phyloP scores from a whole-genome alignment of 1,140 invertebrate species.

The Drosophila dunni region DNA sequence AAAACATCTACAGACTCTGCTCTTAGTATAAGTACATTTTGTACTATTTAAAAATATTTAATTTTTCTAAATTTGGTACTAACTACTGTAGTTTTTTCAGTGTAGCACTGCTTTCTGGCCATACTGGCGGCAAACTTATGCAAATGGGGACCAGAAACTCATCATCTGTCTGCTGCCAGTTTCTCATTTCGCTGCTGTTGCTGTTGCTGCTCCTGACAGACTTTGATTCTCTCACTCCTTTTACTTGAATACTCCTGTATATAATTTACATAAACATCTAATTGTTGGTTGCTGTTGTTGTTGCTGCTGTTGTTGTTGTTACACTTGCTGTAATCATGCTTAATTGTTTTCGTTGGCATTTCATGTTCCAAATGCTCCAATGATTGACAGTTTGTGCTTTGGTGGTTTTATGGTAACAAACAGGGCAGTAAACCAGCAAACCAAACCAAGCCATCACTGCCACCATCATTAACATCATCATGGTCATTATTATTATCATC shows the following conservation, averaged over 20 bases:
- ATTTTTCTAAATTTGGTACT: too few species aligned
- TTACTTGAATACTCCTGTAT: conserved; percentile 30
- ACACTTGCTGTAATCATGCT: conserved; percentile 74
- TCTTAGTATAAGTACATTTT: too few species aligned
- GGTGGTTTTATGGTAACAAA: conserved; percentile 59
- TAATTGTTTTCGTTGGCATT: conserved; percentile 80
- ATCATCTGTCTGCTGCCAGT: conserved; percentile 41
- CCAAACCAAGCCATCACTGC: conserved; percentile 52
- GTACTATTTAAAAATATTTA: too few species aligned
- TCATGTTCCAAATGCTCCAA: conserved; percentile 64
- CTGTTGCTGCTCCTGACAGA: conserved; percentile 6
- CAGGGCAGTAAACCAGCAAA: conserved; percentile 52
- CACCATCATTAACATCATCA: not conserved
- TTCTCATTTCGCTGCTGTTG: not conserved
- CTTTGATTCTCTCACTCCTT: conserved; percentile 28
- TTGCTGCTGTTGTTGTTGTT: conserved; percentile 22
- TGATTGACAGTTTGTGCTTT: conserved; percentile 80
- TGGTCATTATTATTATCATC: not conserved
- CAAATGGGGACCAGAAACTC: conserved; percentile 52
- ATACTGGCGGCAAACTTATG: conserved; percentile 52
- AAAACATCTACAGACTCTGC: too few species aligned
- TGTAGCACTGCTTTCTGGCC: too few species aligned
- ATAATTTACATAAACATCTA: conserved; percentile 83
- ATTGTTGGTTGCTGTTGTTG: conserved; percentile 66
- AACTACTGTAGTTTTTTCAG: too few species aligned